These are phyloP conservation scores for Tetropium fuscum DNA, from an alignment of 2,888 invertebrate genomes.

Conservation along the genomic window DNA sequence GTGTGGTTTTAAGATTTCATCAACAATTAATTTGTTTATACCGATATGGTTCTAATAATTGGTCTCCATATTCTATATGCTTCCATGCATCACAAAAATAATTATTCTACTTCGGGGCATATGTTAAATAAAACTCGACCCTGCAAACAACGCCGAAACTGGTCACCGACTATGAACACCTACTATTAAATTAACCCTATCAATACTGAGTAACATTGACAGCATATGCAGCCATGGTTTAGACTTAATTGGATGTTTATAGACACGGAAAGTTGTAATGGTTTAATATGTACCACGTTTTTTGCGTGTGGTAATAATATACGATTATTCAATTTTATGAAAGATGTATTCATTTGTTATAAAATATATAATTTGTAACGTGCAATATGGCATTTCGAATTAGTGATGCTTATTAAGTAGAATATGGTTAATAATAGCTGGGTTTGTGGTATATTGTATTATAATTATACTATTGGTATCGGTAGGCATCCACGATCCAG, in stretches of 20 bases:
- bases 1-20: constrained; percentile 19
- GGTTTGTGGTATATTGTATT: not conserved
- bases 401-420: constrained; percentile 3
- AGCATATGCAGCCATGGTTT: constrained; percentile 19
- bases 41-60: constrained; percentile 6
- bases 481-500: not conserved
- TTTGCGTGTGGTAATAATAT: not conserved
- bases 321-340: not conserved
- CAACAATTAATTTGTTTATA: constrained; percentile 27
- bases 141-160: not conserved
- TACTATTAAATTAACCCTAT: constrained; percentile 18
- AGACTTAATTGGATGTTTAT: constrained; percentile 14
- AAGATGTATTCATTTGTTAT: not conserved
- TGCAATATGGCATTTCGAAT: constrained; percentile 8
- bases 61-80: constrained; percentile 2
- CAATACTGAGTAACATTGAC: not conserved
- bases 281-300: constrained; percentile 5
- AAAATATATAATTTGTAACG: not conserved
- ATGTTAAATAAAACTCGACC: not conserved
- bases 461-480: not conserved
- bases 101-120: constrained; percentile 23
- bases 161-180: constrained; percentile 13
- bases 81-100: constrained; percentile 9
- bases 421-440: constrained; percentile 12
- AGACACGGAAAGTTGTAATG: not conserved